Conservation (phyloP, 1,140 invertebrate genomes). For the Drosophila subpulchrella region DNA sequence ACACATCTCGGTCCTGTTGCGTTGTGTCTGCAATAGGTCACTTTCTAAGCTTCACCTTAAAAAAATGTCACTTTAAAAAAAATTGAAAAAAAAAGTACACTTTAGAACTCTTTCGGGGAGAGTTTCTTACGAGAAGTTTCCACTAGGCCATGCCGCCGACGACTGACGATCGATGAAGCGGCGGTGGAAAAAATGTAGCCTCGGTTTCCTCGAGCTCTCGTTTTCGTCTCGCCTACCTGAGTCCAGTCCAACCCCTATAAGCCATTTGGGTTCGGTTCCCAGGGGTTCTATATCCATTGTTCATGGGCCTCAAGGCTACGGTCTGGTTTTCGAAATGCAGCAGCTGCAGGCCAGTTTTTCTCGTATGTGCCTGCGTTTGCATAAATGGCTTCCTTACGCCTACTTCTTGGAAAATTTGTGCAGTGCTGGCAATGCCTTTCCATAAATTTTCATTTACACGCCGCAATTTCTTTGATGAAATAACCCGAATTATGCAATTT, state of each 20-base stretch:
- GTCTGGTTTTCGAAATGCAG: background rate
- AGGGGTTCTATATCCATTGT: slow-evolving; percentile 7
- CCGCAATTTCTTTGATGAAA: background rate
- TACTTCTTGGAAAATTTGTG: slow-evolving; percentile 1
- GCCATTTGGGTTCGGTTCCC: slow-evolving; percentile 12
- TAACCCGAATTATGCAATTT: slow-evolving; percentile 6
- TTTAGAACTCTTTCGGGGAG: background rate
- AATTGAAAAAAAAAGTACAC: slow-evolving; percentile 3
- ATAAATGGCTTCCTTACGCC: slow-evolving; percentile 3
- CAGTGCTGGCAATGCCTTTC: slow-evolving; percentile 25
- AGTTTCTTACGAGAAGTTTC: slow-evolving; percentile 11
- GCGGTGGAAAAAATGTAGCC: slow-evolving; percentile 7
- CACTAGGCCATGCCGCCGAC: slow-evolving; percentile 26
- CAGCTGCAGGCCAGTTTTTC: slow-evolving; percentile 25
- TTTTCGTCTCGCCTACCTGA: slow-evolving; percentile 9
- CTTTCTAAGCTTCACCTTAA: slow-evolving; percentile 6
- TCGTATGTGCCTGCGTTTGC: background rate
- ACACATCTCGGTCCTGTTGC: slow-evolving; percentile 2
- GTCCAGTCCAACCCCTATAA: slow-evolving; percentile 24
- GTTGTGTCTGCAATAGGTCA: slow-evolving; percentile 1
- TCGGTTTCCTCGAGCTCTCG: slow-evolving; percentile 10
- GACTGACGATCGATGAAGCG: slow-evolving; percentile 11
- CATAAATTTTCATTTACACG: slow-evolving; percentile 1
- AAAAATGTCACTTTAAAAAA: slow-evolving; percentile 26
- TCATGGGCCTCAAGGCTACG: background rate